These are phyloP conservation scores for Myodes glareolus DNA, from an alignment of 2,113 vertebrate genomes.

Conservation along the genomic window DNA sequence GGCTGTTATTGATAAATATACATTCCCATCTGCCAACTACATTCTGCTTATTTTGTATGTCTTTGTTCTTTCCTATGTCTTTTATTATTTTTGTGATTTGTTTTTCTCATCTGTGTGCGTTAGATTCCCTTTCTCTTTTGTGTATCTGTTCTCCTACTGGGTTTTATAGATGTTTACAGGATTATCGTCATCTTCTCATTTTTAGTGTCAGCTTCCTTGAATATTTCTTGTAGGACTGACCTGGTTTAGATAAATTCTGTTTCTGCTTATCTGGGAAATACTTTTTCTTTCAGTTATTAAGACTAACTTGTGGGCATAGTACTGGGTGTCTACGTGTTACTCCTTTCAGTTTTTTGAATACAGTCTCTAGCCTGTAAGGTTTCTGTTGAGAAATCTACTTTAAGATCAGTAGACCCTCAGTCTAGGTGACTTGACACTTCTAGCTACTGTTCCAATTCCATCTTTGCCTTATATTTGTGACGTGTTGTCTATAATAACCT, in stretches of 20 bases:
- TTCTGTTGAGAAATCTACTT: background rate
- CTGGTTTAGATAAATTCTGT: background rate
- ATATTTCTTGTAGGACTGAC: background rate
- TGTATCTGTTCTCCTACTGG: background rate
- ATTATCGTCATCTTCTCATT: background rate
- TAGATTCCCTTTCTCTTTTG: background rate
- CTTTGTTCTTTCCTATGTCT: background rate
- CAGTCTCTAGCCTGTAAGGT: background rate
- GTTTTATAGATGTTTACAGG: background rate
- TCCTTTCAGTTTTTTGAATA: background rate
- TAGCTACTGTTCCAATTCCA: background rate
- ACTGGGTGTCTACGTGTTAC: too few species aligned
- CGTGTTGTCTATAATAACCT: background rate
- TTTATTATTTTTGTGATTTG: background rate
- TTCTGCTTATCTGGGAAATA: background rate
- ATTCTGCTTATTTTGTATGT: background rate
- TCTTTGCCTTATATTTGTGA: background rate
- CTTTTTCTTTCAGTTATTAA: background rate
- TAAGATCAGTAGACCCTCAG: too few species aligned
- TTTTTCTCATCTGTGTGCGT: background rate
- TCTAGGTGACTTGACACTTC: background rate
- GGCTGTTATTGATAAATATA: background rate
- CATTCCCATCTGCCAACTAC: background rate
- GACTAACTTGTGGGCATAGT: background rate
- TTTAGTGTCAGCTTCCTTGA: background rate